Evolutionary conservation across 2,113 vertebrate species (phyloP), one percentile per base, ranked within the genome.

Genomic region (Paratilapia polleni): DNA sequence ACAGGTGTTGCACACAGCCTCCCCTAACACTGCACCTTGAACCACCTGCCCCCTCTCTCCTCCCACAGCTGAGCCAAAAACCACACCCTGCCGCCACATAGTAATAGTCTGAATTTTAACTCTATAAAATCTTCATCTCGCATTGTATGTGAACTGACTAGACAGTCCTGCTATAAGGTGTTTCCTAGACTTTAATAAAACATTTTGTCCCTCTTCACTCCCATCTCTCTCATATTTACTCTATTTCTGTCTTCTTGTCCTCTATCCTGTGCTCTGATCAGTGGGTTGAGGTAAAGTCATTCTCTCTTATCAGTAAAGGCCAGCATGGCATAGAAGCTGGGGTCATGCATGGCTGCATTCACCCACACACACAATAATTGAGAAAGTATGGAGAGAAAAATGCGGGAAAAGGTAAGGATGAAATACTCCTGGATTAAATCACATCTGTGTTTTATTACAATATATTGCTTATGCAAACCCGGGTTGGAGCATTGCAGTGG

Each of bases 301-400:
- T 36, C 36, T 36, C n/a, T 86, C 61, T 85, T 80, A 89, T 77
- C 80, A 63, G 68, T 22, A 36, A 66, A 80, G 83, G 76, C 84
- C 36, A 36, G 6, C 6, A 5, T 36, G 36, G 4, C 70, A 38
- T 83, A 80, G 70, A 80, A 31, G 36, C 62, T 49, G 59, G 19
- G 80, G 68, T 83, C 70, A 80, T 34, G 77, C 62, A 73, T 10
- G 9, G 15, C 22, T 83, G 80, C 80, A 49, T 31, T 14, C 59
- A 61, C 49, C 59, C 75, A 76, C 61, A 54, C 19, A 56, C 41
- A 36, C 59, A 76, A 52, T 59, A 56, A 70, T 28, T 36, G n/a
- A 11, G 20, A 47, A 58, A 26, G 20, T 26, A 59, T 11, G 15
- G 22, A 56, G 10, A 70, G 17, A 52, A 74, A 80, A 26, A 13